Evolutionary conservation across 2,113 vertebrate genomes (phyloP).

Genomic region (Raja brachyura): DNA sequence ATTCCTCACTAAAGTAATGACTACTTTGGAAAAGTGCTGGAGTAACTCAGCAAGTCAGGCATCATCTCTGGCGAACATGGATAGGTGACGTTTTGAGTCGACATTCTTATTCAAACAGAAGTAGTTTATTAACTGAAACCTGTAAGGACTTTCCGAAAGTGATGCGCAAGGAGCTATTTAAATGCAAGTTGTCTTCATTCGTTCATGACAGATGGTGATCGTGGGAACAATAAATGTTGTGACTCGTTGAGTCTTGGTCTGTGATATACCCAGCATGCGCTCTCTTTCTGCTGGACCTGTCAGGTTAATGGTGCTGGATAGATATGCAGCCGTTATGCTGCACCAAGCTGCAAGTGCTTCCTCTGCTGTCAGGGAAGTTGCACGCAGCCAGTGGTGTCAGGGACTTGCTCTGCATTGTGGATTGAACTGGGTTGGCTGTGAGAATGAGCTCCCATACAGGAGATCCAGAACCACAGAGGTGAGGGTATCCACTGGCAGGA

Average conservation of each 20-base stretch:
- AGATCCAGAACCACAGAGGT: too few relatives aligned
- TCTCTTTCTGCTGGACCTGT: neutral
- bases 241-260: neutral
- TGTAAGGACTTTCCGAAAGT: too few relatives aligned
- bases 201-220: neutral
- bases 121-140: too few relatives aligned
- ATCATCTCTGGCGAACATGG: too few relatives aligned
- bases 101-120: too few relatives aligned
- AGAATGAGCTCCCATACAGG: neutral
- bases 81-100: too few relatives aligned
- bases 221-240: neutral
- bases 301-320: neutral
- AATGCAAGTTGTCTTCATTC: too few relatives aligned
- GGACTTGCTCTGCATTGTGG: too few relatives aligned
- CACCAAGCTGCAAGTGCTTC: neutral
- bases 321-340: neutral
- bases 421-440: neutral
- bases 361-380: neutral
- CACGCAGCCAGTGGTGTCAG: neutral
- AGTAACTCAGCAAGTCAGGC: too few relatives aligned
- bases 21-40: too few relatives aligned
- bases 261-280: neutral
- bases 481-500: neutral
- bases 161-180: too few relatives aligned
- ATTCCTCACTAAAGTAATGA: too few relatives aligned